These are phyloP conservation scores for Homalodisca vitripennis DNA, from an alignment of 1,140 invertebrate genomes.

Conservation along the genomic window DNA sequence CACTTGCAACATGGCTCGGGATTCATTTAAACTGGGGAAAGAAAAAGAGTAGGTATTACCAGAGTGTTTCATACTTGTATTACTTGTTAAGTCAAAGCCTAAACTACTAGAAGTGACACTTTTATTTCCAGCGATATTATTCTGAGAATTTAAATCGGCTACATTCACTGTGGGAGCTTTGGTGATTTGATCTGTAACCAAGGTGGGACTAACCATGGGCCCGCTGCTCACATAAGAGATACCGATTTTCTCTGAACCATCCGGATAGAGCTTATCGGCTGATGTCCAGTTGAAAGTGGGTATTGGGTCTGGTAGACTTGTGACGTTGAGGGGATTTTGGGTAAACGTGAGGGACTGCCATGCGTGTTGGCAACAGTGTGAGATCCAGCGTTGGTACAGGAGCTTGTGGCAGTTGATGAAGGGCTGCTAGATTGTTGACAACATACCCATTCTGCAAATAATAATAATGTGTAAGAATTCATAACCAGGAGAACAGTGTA, in stretches of 20 bases:
- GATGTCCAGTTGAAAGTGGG: background rate
- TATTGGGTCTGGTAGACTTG: background rate
- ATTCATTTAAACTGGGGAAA: constrained; percentile 13
- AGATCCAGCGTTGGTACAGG: constrained; percentile 55
- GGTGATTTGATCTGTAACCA: background rate
- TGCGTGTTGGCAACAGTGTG: constrained; percentile 4
- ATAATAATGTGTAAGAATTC: background rate
- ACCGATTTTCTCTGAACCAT: background rate
- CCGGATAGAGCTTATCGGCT: too few species aligned
- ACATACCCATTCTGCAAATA: constrained; percentile 52
- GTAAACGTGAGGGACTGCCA: background rate
- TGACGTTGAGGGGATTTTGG: constrained; percentile 7
- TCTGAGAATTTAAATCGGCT: background rate
- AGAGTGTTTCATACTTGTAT: too few species aligned
- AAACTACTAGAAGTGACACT: background rate
- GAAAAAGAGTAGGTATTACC: constrained; percentile 3
- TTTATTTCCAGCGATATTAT: background rate
- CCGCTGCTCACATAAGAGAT: constrained; percentile 13
- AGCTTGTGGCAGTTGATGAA: constrained; percentile 53
- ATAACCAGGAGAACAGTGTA: too few species aligned
- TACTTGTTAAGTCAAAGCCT: too few species aligned
- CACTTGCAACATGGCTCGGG: background rate
- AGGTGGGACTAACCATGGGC: constrained; percentile 2
- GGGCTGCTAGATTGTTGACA: constrained; percentile 52
- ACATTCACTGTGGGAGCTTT: background rate